Base-by-base conservation (phyloP, 1,140 invertebrate species). In the Philotrypesis tridentata region DNA sequence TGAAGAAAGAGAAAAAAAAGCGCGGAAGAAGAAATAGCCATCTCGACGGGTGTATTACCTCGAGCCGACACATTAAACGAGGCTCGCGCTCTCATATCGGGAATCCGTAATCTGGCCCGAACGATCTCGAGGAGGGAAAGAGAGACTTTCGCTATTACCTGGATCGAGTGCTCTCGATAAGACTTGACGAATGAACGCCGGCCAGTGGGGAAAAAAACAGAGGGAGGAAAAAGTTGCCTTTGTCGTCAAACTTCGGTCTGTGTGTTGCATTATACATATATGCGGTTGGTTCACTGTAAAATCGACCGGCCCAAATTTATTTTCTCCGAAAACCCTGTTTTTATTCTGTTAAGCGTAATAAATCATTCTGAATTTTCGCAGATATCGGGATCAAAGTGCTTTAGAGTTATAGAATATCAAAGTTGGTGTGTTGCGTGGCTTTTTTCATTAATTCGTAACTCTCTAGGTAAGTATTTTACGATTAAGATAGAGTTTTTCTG, bases 161-260 rank as follows among this genome's bases (percentile, higher is more conserved):
- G 71, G 71, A 72, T 72, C 37, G 70, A 72, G 25, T 40, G 37
- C 70, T 72, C 37, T 40, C 37, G 70, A 73, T 73, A 73, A 73
- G 71, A n/a, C 40, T 73, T 73, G 71, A 73, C 71, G 71, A 73
- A 55, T 55, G 43, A 73, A 21, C 48, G 17, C 21, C n/a, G 29
- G 29, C 23, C 48, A 55, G 48, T 48, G 43, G 68, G 17, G 37
- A 73, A 55, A 55, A 43, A 72, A 43, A 1, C 12, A 17, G 17
- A 5, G 48, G 17, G 48, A 17, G 7, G 48, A 55, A 55, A 55
- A 55, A 55, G 48, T 48, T 1, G 11, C 43, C 14, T 17, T 17
- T 48, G 2, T 17, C 43, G 33, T 43, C 7, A 11, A 43, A 11
- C 40, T 43, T 11, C 33, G 3, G 33, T 55, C 21, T 55, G 0